These are phyloP conservation scores for Cosmia pyralina DNA, from an alignment of 2,888 invertebrate species.

Conservation along the genomic window DNA sequence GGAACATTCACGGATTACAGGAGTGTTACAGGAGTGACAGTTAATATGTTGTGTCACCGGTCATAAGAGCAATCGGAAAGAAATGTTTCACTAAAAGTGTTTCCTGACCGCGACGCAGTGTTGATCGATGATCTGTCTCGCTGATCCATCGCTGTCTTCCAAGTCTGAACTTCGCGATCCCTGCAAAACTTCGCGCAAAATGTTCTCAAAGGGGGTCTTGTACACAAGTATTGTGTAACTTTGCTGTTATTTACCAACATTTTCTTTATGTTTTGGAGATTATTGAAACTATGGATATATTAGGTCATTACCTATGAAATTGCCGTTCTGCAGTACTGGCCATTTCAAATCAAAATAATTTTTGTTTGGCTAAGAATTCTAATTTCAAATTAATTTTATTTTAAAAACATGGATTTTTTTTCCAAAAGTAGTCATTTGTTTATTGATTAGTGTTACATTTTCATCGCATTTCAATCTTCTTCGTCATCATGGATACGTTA, in stretches of 20 bases:
- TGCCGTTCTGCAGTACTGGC: too few species aligned
- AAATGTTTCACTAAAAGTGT: slow-evolving; percentile 12
- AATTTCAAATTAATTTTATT: too few species aligned
- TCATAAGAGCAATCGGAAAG: slow-evolving; percentile 18
- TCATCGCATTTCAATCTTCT: too few species aligned
- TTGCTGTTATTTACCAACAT: neutral
- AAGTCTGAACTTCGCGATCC: slow-evolving; percentile 31
- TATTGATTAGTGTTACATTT: too few species aligned
- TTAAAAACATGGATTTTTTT: too few species aligned
- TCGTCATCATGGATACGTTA: too few species aligned
- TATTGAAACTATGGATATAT: neutral
- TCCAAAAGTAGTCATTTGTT: too few species aligned
- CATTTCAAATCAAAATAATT: too few species aligned
- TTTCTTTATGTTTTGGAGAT: neutral
- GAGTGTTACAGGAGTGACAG: neutral
- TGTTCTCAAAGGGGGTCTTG: slow-evolving; percentile 2
- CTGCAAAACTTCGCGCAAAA: slow-evolving; percentile 12
- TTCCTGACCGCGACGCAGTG: neutral
- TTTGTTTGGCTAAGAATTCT: too few species aligned
- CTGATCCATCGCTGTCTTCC: slow-evolving; percentile 25
- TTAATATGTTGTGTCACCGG: slow-evolving; percentile 9
- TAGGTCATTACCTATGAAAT: too few species aligned
- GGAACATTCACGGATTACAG: neutral
- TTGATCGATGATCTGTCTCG: slow-evolving; percentile 39
- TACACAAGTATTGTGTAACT: slow-evolving; percentile 17